Percentiles rank a stretch among this genome's conserved stretches.
These are phyloP conservation scores for Ctena decussata DNA, from an alignment of 2,888 invertebrate species.

Conservation along the genomic window DNA sequence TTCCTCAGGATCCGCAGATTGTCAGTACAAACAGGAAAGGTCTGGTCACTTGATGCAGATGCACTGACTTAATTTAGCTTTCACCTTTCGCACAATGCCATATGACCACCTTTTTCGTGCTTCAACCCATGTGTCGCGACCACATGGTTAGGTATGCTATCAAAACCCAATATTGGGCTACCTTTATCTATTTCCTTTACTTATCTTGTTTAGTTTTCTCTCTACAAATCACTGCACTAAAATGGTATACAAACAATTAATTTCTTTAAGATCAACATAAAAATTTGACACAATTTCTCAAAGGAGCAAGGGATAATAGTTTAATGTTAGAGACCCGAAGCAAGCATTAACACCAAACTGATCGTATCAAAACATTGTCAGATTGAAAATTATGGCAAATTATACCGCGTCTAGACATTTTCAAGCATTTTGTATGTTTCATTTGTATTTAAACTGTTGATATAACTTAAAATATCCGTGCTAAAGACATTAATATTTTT, in stretches of 20 bases:
- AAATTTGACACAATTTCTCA: neutral
- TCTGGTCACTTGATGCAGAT: too few relatives aligned
- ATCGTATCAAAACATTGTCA: neutral
- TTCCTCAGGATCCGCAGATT: too few relatives aligned
- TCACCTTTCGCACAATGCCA: too few relatives aligned
- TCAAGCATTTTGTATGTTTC: neutral
- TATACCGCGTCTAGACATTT: neutral
- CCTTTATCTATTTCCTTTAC: too few relatives aligned
- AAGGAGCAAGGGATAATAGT: neutral
- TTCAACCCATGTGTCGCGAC: too few relatives aligned
- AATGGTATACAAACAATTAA: too few relatives aligned
- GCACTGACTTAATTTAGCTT: too few relatives aligned
- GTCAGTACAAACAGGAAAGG: too few relatives aligned
- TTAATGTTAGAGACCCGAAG: neutral
- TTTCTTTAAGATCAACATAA: neutral
- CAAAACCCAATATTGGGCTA: too few relatives aligned
- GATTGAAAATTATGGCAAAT: neutral
- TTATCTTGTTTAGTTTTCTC: neutral
- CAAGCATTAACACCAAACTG: neutral
- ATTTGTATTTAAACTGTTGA: neutral
- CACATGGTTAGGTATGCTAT: too few relatives aligned
- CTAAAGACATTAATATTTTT: neutral
- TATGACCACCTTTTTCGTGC: too few relatives aligned
- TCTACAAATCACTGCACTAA: too few relatives aligned
- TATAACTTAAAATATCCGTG: neutral